Conservation (phyloP, 2,888 invertebrate species). For the Embidobia sp. region DNA sequence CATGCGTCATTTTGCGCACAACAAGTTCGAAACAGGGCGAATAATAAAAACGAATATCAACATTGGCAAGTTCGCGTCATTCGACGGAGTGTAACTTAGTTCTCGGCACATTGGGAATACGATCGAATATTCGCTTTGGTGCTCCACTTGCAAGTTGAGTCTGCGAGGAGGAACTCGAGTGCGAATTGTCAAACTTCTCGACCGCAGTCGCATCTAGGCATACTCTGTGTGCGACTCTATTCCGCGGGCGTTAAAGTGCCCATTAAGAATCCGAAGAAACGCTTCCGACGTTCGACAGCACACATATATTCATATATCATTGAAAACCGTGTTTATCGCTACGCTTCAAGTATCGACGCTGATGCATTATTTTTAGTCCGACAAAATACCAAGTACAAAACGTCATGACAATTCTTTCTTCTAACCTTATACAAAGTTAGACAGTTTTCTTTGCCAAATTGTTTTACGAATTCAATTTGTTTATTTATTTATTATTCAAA, state of each 20-base stretch:
- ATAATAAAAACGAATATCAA: conserved; percentile 52
- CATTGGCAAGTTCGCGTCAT: conserved; percentile 35
- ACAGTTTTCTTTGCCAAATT: no score
- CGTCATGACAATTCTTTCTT: no score
- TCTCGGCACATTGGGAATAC: conserved; percentile 40
- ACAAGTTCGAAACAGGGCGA: conserved; percentile 28
- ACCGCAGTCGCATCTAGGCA: conserved; percentile 35
- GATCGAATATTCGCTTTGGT: conserved; percentile 39
- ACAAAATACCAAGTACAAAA: neutral
- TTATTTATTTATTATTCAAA: no score
- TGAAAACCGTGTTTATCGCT: conserved; percentile 42
- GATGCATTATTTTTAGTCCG: conserved; percentile 20
- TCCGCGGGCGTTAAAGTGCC: conserved; percentile 42
- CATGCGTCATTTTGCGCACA: conserved; percentile 25
- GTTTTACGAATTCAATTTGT: no score
- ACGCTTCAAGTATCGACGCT: conserved; percentile 14
- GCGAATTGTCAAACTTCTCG: conserved; percentile 54
- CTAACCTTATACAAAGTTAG: no score
- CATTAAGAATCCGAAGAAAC: conserved; percentile 50
- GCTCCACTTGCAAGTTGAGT: conserved; percentile 43
- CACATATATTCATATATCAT: conserved; percentile 41
- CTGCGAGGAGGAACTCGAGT: conserved; percentile 12
- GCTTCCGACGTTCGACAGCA: conserved; percentile 36
- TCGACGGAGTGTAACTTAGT: conserved; percentile 38
- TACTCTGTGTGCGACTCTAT: conserved; percentile 41